These are phyloP conservation scores for Euwallacea similis DNA, from an alignment of 1,140 invertebrate species.

Conservation along the genomic window DNA sequence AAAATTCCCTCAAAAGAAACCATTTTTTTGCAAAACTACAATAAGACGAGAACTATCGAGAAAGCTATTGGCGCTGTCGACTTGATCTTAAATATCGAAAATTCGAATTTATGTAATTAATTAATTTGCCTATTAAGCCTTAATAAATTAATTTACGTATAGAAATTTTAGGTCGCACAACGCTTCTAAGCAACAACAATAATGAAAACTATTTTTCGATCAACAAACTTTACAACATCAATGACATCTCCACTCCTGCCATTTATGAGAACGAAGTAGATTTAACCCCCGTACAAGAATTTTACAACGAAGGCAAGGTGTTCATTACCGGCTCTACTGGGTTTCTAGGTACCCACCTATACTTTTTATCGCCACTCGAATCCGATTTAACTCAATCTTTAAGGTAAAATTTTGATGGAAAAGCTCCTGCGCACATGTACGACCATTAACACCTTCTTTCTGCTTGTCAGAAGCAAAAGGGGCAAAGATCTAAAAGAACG, in stretches of 20 bases:
- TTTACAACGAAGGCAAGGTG: constrained; percentile 58
- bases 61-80: no score
- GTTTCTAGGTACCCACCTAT: no score
- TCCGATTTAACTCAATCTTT: constrained; percentile 28
- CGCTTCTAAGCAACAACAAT: neutral
- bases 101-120: no score
- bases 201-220: neutral
- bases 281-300: constrained; percentile 54
- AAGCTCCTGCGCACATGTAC: constrained; percentile 79
- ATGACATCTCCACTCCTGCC: no score
- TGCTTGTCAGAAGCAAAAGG: constrained; percentile 77
- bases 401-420: constrained; percentile 76
- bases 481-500: constrained; percentile 67
- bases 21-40: no score
- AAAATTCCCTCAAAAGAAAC: no score
- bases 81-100: no score
- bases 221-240: neutral
- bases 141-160: no score
- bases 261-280: constrained; percentile 2
- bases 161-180: no score
- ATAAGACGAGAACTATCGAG: no score
- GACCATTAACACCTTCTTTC: constrained; percentile 72
- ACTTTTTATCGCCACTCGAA: neutral
- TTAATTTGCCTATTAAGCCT: no score
- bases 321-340: neutral